These are phyloP conservation scores for Melanerpes formicivorus DNA, from an alignment of 2,113 vertebrate species.

Conservation along the genomic window DNA sequence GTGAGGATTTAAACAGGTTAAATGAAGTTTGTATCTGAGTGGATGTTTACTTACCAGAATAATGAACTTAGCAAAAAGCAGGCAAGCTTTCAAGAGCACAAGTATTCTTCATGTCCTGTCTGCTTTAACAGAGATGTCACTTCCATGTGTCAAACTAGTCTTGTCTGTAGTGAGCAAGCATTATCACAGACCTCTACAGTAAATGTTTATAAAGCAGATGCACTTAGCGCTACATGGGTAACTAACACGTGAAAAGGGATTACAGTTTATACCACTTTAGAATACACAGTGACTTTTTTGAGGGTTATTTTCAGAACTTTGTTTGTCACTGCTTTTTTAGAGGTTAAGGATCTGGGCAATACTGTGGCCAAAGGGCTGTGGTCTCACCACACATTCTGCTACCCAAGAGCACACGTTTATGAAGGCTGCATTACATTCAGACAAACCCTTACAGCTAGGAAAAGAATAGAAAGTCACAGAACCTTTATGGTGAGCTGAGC, in stretches of 20 bases:
- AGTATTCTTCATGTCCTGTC: conserved; percentile 1
- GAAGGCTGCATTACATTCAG: not conserved
- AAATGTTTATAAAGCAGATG: not conserved
- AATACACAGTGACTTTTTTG: not conserved
- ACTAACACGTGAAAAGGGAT: not conserved
- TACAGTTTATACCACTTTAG: not conserved
- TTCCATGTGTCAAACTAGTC: not conserved
- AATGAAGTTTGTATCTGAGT: not conserved
- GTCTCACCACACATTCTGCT: not conserved
- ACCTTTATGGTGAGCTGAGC: not conserved
- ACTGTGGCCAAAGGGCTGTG: not conserved
- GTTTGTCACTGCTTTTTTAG: not conserved
- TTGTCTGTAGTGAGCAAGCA: not conserved
- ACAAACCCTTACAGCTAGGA: not conserved
- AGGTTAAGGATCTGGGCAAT: not conserved
- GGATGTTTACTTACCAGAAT: not conserved
- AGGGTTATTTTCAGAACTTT: not conserved
- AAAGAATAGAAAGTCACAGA: not conserved
- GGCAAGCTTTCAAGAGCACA: not conserved
- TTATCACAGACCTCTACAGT: not conserved
- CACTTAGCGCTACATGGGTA: not conserved
- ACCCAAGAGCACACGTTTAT: accelerated
- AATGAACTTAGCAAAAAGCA: not conserved
- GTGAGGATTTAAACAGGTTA: not conserved
- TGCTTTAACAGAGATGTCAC: not conserved